These are phyloP conservation scores for Verasper variegatus DNA, from an alignment of 2,113 vertebrate genomes.

Conservation along the genomic window DNA sequence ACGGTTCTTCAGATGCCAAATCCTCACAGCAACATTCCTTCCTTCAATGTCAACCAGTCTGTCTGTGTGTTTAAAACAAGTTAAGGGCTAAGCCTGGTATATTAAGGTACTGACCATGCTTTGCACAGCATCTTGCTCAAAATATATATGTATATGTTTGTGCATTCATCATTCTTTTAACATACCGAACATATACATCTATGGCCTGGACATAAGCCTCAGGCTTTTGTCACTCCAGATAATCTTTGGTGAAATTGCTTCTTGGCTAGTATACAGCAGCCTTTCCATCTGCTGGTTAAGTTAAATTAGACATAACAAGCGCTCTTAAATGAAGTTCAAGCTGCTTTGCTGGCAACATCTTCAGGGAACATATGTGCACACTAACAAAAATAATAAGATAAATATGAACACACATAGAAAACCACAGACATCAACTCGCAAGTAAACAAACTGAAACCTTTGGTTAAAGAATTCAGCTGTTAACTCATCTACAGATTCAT, in stretches of 20 bases:
- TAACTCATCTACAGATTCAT: neutral
- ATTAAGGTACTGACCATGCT: no score
- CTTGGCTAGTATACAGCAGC: slow-evolving; percentile 22
- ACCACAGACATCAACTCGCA: neutral
- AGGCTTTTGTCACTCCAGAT: slow-evolving; percentile 72
- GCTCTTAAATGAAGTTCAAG: neutral
- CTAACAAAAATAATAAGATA: neutral
- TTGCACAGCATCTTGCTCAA: neutral
- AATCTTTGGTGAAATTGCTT: slow-evolving; percentile 45
- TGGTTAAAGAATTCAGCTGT: neutral
- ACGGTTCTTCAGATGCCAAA: neutral
- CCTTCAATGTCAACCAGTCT: neutral
- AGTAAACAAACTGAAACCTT: neutral
- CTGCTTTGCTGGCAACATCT: slow-evolving; percentile 16
- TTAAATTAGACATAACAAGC: neutral
- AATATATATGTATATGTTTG: neutral
- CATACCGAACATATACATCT: slow-evolving; percentile 25
- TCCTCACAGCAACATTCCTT: neutral
- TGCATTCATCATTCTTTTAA: neutral
- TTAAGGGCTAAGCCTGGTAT: neutral
- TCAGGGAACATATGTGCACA: neutral
- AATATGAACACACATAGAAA: neutral
- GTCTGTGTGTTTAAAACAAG: no score
- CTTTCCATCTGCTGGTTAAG: neutral
- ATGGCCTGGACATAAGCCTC: slow-evolving; percentile 49